A percentile compares a stretch with the other conserved stretches of the same genome.
These are phyloP conservation scores for Bombus picipes DNA, from an alignment of 1,140 invertebrate genomes.

Conservation along the genomic window DNA sequence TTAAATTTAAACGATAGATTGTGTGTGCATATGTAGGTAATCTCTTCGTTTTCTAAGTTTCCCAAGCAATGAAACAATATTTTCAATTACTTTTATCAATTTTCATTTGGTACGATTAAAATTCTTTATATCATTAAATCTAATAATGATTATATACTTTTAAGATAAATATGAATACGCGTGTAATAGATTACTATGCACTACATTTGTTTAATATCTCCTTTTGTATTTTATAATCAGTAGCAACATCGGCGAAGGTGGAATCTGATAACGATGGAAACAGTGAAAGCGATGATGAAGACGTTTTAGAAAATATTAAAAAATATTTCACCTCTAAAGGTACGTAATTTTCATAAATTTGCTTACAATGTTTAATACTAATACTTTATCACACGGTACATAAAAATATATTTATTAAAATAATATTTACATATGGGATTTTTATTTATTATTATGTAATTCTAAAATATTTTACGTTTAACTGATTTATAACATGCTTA, in stretches of 20 bases:
- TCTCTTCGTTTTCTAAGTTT: too few species aligned
- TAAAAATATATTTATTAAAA: background rate
- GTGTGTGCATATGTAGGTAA: too few species aligned
- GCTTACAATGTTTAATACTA: background rate
- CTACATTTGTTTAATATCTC: background rate
- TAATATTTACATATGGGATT: too few species aligned
- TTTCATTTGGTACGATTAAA: too few species aligned
- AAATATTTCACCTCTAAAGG: slow-evolving; percentile 59
- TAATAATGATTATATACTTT: background rate
- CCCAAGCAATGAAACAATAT: too few species aligned
- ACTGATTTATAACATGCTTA: too few species aligned
- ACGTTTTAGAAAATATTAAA: slow-evolving; percentile 71
- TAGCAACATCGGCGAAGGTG: background rate
- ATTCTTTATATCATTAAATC: background rate
- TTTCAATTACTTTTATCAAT: too few species aligned
- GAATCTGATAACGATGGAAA: slow-evolving; percentile 10
- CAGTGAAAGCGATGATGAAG: slow-evolving; percentile 64
- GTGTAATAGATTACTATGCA: background rate
- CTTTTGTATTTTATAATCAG: slow-evolving; percentile 5
- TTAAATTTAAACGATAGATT: too few species aligned
- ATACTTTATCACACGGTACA: background rate
- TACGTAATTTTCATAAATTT: slow-evolving; percentile 1
- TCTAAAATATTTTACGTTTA: too few species aligned
- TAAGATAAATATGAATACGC: background rate
- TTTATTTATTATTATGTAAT: too few species aligned